These are phyloP conservation scores for Phanerotoma sp. DNA, from an alignment of 2,888 invertebrate genomes.

Conservation along the genomic window DNA sequence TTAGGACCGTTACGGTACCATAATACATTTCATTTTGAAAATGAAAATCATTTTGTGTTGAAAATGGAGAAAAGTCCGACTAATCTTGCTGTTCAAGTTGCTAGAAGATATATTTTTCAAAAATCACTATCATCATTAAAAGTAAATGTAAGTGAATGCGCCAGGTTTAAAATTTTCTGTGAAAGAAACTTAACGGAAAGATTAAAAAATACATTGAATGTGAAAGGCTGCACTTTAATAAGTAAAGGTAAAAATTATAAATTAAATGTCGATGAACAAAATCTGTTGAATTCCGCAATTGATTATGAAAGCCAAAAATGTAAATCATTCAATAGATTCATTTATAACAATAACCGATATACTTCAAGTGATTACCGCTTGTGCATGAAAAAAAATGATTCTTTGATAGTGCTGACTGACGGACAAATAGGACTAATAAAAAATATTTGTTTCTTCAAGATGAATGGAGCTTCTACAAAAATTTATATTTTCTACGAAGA, in stretches of 20 bases:
- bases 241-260: slow-evolving; percentile 7
- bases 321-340: not conserved
- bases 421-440: not conserved
- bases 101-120: slow-evolving; percentile 7
- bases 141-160: not conserved
- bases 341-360: not conserved
- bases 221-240: slow-evolving; percentile 1
- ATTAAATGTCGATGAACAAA: not conserved
- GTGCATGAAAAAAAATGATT: not conserved
- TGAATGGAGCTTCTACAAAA: not conserved
- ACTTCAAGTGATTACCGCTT: not conserved
- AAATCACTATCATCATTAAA: slow-evolving; percentile 1
- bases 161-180: not conserved
- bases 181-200: slow-evolving; percentile 3
- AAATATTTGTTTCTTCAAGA: not conserved
- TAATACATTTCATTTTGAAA: slow-evolving; percentile 18
- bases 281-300: too few species aligned
- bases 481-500: too few species aligned
- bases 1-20: slow-evolving; percentile 16
- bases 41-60: slow-evolving; percentile 8
- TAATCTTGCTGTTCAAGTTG: slow-evolving; percentile 9
- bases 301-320: not conserved
- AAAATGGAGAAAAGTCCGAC: slow-evolving; percentile 10
- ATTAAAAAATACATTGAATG: not conserved
- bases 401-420: not conserved